Percentiles rank a stretch among this genome's conserved stretches.
These are phyloP conservation scores for Rhabdomys dilectus DNA, from an alignment of 2,113 vertebrate genomes.

Conservation along the genomic window DNA sequence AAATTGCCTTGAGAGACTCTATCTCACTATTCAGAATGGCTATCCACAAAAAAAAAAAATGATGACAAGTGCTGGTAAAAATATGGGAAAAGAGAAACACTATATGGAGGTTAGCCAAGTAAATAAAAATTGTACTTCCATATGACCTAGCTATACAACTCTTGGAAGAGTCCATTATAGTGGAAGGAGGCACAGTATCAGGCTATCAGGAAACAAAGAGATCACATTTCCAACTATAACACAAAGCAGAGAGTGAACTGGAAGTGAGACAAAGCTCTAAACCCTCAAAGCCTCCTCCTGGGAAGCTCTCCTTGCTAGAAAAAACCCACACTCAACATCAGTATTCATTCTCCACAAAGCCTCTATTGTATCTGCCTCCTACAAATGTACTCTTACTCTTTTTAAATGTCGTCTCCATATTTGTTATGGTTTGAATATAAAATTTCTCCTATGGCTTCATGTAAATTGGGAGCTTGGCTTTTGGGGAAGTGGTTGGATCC, in stretches of 20 bases:
- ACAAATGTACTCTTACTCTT: conserved; percentile 31
- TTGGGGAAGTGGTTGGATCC: background rate
- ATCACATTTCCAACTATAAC: background rate
- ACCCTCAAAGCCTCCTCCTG: background rate
- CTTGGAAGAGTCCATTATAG: background rate
- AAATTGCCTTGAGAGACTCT: background rate
- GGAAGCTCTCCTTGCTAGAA: conserved; percentile 52
- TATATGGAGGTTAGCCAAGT: no score
- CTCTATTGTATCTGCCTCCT: conserved; percentile 36
- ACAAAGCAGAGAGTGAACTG: background rate
- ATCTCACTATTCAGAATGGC: background rate
- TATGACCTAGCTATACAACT: background rate
- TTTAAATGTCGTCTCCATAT: conserved; percentile 31
- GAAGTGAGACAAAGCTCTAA: background rate
- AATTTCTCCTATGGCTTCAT: background rate
- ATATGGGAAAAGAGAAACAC: background rate
- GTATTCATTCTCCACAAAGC: conserved; percentile 25
- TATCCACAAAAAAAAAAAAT: background rate
- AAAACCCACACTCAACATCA: conserved; percentile 55
- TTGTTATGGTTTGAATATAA: background rate
- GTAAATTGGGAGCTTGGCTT: background rate
- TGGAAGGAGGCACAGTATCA: background rate
- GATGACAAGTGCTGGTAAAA: background rate
- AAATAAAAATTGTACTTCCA: background rate
- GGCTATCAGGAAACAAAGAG: background rate